Evolutionary conservation across 2,113 vertebrate genomes (phyloP), one percentile per base, ranked within the genome.

Genomic region (Felis catus): DNA sequence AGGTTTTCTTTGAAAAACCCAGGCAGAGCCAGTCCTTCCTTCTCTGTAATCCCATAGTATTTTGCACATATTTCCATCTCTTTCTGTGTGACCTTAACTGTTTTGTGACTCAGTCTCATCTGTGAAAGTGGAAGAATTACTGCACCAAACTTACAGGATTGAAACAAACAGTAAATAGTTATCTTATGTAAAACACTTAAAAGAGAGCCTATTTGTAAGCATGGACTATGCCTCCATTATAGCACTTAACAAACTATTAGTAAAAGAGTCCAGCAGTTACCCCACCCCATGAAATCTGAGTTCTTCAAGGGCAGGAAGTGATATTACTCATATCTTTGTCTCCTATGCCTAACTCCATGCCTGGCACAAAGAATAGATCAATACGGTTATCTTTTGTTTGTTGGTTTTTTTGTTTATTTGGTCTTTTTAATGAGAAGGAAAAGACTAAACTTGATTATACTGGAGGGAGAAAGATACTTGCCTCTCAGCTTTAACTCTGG

Each of bases 301-400:
- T 92, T 83, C 53, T 71, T 66, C 21, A 1, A 91, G 41, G 16
- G 41, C 12, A 45, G 39, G 39, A 95, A 91, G 23, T 86, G 48
- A 13, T 48, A 48, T 86, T 88, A 78, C 8, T 83, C 63, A 61
- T 33, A 70, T 70, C 5, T 19, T 39, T 90, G 41, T 92, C 27
- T 27, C 61, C 65, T 89, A 1, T 85, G 51, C 66, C 36, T 85
- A 70, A 27, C n/a, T 93, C 12, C 27, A 68, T 68, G 48, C 41
- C 86, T 93, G 71, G 65, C 87, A 94, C 78, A 95, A 91, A 95
- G 48, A 70, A 73, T 55, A 80, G 89, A 53, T 73, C 21, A 36
- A 70, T n/a, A 51, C 84, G 63, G 11, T 2, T 31, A 41, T 21
- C 7, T 16, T 74, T 27, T 51, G 51, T 71, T 51, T 45, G 27